These are phyloP conservation scores for Otis tarda DNA, from an alignment of 2,113 vertebrate species.

Conservation along the genomic window DNA sequence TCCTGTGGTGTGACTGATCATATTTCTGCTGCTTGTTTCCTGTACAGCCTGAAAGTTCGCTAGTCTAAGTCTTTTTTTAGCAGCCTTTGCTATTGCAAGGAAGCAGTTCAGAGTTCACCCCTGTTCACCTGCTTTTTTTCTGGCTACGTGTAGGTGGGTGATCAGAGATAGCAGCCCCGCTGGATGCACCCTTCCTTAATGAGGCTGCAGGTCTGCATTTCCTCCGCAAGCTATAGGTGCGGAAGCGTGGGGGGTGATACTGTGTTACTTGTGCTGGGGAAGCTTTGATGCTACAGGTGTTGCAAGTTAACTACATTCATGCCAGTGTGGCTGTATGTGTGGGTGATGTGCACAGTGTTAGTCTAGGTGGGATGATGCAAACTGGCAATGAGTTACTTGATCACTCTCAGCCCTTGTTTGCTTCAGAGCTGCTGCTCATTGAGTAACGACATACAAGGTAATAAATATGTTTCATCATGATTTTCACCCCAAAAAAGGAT, in stretches of 20 bases:
- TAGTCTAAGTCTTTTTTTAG: neutral
- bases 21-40: neutral
- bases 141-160: neutral
- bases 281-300: neutral
- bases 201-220: neutral
- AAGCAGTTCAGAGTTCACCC: neutral
- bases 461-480: neutral
- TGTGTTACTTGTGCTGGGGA: neutral
- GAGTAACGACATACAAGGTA: neutral
- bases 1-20: no score
- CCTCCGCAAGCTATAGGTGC: neutral
- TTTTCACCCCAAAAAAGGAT: neutral
- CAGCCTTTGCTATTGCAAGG: neutral
- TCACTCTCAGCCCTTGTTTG: neutral
- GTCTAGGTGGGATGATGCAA: neutral
- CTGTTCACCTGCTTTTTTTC: neutral
- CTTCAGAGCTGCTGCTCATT: neutral
- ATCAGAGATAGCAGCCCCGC: no score
- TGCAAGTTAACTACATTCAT: neutral
- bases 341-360: neutral
- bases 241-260: neutral
- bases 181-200: neutral
- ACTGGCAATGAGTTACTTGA: neutral
- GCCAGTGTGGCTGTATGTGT: accelerated
- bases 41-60: neutral